A percentile compares a stretch with the other conserved stretches of the same genome.
These are phyloP conservation scores for Poecilia picta DNA, from an alignment of 2,797 vertebrate genomes.

Conservation along the genomic window DNA sequence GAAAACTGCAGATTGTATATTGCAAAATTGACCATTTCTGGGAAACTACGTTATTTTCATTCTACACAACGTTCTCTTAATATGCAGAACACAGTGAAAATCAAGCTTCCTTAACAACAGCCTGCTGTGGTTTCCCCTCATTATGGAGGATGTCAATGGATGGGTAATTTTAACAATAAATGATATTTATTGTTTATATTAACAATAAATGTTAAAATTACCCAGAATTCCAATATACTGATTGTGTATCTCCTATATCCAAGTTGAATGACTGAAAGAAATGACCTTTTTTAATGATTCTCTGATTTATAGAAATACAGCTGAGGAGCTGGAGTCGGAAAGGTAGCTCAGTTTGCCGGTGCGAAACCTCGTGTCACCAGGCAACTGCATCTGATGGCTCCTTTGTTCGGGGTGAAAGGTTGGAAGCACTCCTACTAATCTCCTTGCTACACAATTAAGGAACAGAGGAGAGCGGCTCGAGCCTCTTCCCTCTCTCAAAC, in stretches of 20 bases:
- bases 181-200: too few species aligned
- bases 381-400: conserved; percentile 91
- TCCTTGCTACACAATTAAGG: conserved; percentile 90
- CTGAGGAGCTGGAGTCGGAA: conserved; percentile 25
- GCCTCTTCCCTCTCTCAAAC: conserved; percentile 71
- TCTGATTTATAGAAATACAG: background rate
- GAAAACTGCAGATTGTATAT: background rate
- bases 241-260: background rate
- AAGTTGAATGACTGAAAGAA: too few species aligned
- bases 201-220: background rate
- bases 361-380: conserved; percentile 81
- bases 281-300: too few species aligned
- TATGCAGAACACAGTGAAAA: background rate
- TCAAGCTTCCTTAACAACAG: background rate
- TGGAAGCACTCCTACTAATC: conserved; percentile 93
- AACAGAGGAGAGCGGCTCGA: conserved; percentile 86
- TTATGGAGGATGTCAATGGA: background rate
- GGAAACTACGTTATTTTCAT: background rate
- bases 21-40: background rate
- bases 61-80: background rate
- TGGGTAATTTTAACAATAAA: too few species aligned
- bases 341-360: conserved; percentile 61
- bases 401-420: conserved; percentile 94
- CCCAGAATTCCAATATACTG: too few species aligned
- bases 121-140: background rate